Conservation (phyloP, 2,888 invertebrate species). For the Rhopalosiphum nymphaeae region DNA sequence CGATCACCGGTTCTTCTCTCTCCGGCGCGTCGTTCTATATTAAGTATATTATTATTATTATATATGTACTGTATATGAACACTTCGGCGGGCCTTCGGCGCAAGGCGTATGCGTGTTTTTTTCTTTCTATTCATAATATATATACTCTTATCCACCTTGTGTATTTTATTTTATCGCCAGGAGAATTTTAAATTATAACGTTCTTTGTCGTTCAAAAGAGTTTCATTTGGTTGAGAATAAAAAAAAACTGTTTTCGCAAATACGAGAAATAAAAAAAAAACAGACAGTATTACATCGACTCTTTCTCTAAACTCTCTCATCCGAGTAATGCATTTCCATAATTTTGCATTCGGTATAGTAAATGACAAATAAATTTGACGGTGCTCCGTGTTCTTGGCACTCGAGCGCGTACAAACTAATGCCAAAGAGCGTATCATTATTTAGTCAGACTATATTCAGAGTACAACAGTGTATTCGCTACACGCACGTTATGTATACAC, state of each 20-base stretch:
- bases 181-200: conserved; percentile 63
- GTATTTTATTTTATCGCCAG: conserved; percentile 51
- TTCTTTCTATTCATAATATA: background rate
- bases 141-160: conserved; percentile 38
- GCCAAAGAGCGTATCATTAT: conserved; percentile 29
- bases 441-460: background rate
- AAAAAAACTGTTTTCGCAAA: conserved; percentile 20
- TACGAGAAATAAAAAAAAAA: background rate
- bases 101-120: conserved; percentile 20
- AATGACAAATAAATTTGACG: conserved; percentile 52
- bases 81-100: conserved; percentile 18
- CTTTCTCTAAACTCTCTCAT: conserved; percentile 46
- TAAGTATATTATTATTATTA: conserved; percentile 3
- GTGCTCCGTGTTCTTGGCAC: conserved; percentile 20
- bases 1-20: conserved; percentile 46
- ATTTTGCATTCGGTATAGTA: conserved; percentile 27
- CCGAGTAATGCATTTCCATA: conserved; percentile 50
- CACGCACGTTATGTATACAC: background rate
- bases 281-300: background rate
- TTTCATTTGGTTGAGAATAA: conserved; percentile 49
- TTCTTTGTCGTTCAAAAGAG: conserved; percentile 58
- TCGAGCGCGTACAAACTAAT: background rate
- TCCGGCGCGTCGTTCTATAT: background rate
- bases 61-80: background rate
- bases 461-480: background rate